Evolutionary conservation across 1,140 invertebrate species (phyloP).

Genomic region (Micrasema longulum): DNA sequence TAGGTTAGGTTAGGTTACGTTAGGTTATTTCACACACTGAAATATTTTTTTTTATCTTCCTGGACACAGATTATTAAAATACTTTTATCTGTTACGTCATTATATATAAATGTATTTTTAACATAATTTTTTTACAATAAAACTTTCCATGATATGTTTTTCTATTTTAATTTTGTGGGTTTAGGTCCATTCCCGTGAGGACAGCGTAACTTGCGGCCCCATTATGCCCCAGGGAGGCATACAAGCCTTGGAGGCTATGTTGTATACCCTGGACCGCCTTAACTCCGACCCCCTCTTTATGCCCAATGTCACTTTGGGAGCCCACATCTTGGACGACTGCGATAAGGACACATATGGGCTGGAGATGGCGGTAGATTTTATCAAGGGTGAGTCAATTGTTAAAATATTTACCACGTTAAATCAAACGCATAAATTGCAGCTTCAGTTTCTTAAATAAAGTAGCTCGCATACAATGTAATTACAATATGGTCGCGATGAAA

Average conservation of each 20-base stretch:
- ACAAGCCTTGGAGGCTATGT: constrained; percentile 92
- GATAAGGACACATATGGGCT: constrained; percentile 96
- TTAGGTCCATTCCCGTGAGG: constrained; percentile 86
- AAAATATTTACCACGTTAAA: background rate
- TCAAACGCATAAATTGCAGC: background rate
- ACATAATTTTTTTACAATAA: no score
- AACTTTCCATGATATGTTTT: no score
- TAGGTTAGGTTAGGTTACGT: no score
- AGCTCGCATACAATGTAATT: background rate
- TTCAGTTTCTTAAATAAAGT: background rate
- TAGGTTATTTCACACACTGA: no score
- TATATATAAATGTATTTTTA: no score
- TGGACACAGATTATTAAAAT: no score
- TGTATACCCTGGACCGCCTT: constrained; percentile 89
- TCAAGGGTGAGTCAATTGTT: constrained; percentile 84
- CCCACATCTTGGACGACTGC: constrained; percentile 93
- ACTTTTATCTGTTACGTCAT: no score
- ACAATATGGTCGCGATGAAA: background rate
- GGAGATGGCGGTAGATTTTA: constrained; percentile 97
- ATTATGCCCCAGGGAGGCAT: constrained; percentile 95
- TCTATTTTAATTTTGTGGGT: no score
- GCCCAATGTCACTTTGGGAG: constrained; percentile 85
- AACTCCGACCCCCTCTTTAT: constrained; percentile 75
- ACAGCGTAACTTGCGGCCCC: constrained; percentile 84
- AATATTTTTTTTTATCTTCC: no score